Base-by-base conservation (phyloP, 2,888 invertebrate species). In the Drosophila anceps region DNA sequence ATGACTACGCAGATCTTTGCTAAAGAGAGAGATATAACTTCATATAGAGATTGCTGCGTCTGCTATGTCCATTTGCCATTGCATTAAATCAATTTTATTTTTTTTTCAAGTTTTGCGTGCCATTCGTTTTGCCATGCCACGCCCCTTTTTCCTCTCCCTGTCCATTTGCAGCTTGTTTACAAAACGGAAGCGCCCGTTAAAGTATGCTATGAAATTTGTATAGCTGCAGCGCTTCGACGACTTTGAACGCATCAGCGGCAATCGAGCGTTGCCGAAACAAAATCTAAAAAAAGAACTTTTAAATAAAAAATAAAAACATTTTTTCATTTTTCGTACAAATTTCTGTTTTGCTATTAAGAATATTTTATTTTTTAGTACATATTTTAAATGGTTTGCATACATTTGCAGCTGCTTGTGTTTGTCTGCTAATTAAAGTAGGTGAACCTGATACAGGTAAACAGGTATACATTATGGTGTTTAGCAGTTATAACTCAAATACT, bases 181-280 rank as follows among this genome's bases (percentile, higher is more conserved):
- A 70, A 76, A 83, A 79, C 85, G 83, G 84, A 82, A 81, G 74
- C 54, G 79, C 73, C 79, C 76, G 64, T 77, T 76, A 85, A 84
- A 88, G 86, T 88, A 88, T 83, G 86, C 81, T 69, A 85, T 85
- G 79, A 70, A 88, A 81, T 73, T 81, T 81, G 86, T 81, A 79
- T 70, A 54, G 67, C 79, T 69, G 57, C 48, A 57, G 53, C 44
- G 60, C 51, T 20, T 67, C 64, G 73, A 73, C 69, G 59, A 67
- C 73, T 78, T 76, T 75, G 69, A 74, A 77, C 82, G 78, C 87
- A 82, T 84, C 85, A 80, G 53, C 78, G 65, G 73, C 81, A 81
- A 82, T 79, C 71, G 70, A 72, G 73, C 72, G 64, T 69, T 70
- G 41, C 33, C 57, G 65, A 63, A 79, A 78, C 63, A 70, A 79